Percentiles rank a stretch among this genome's conserved stretches.
These are phyloP conservation scores for Sapayoa aenigma DNA, from an alignment of 2,113 vertebrate genomes.

Conservation along the genomic window DNA sequence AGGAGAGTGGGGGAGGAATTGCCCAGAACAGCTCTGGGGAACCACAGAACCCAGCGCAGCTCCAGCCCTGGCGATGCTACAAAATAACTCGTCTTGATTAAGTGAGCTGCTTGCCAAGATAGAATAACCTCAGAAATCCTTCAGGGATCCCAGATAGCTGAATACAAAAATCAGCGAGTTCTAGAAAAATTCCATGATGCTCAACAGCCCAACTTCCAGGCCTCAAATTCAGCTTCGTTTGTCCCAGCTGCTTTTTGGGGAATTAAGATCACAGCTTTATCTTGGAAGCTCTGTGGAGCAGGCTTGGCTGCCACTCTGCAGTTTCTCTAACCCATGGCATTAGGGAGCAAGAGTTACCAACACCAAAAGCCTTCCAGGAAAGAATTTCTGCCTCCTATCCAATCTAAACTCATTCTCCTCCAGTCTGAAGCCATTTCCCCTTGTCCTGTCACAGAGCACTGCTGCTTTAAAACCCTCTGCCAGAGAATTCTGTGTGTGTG, in stretches of 20 bases:
- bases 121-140: not conserved
- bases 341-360: not conserved
- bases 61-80: not conserved
- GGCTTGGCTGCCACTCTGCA: not conserved
- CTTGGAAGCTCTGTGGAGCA: not conserved
- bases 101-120: not conserved
- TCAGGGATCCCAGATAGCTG: not conserved
- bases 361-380: not conserved
- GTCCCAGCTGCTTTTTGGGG: not conserved
- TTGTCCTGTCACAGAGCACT: not conserved
- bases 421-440: not conserved
- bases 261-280: not conserved
- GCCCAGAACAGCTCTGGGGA: not conserved
- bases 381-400: not conserved
- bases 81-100: constrained; percentile 1
- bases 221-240: not conserved
- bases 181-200: not conserved
- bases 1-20: not conserved
- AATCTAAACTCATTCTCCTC: not conserved
- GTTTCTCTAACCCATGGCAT: not conserved
- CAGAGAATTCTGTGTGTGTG: not conserved
- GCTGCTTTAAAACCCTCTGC: not conserved
- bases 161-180: constrained; percentile 5
- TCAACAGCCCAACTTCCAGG: not conserved
- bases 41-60: not conserved